Conservation (phyloP, 2,113 vertebrate genomes). For the Strix uralensis region DNA sequence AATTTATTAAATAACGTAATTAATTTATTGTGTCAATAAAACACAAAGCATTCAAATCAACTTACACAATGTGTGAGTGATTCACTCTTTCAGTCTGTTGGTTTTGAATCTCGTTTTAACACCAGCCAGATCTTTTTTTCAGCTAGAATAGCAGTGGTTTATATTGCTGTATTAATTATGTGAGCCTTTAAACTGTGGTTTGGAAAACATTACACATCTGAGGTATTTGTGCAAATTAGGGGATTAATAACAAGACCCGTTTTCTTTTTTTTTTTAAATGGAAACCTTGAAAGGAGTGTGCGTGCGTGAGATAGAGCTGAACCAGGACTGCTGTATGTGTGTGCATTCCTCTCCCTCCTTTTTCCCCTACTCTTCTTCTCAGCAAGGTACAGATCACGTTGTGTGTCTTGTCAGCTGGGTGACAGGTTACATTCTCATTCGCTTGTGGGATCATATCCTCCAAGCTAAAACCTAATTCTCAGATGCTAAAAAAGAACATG, state of each 20-base stretch:
- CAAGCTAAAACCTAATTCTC: not conserved
- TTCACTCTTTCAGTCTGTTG: not conserved
- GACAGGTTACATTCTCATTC: not conserved
- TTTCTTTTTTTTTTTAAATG: not conserved
- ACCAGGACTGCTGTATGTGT: not conserved
- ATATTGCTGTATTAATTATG: conserved; percentile 26
- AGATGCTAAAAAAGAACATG: not conserved
- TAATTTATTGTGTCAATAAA: not conserved
- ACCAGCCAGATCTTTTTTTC: not conserved
- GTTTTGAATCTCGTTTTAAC: not conserved
- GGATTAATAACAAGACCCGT: conserved; percentile 8
- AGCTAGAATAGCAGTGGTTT: conserved; percentile 14
- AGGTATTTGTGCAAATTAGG: conserved; percentile 35
- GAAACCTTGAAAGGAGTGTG: not conserved
- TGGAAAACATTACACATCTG: conserved; percentile 43
- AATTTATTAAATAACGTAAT: not conserved
- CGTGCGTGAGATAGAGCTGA: not conserved
- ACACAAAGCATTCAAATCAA: not conserved
- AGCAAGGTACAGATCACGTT: rapidly evolving
- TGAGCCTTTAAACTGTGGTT: conserved; percentile 29
- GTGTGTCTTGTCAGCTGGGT: not conserved
- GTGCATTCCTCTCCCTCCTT: not conserved
- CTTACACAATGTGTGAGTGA: not conserved
- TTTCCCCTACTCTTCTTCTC: not conserved
- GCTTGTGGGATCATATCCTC: not conserved